Evolutionary conservation across 2,797 vertebrate species (phyloP), one percentile per base, ranked within the genome.

Genomic region (Acanthornis magna): DNA sequence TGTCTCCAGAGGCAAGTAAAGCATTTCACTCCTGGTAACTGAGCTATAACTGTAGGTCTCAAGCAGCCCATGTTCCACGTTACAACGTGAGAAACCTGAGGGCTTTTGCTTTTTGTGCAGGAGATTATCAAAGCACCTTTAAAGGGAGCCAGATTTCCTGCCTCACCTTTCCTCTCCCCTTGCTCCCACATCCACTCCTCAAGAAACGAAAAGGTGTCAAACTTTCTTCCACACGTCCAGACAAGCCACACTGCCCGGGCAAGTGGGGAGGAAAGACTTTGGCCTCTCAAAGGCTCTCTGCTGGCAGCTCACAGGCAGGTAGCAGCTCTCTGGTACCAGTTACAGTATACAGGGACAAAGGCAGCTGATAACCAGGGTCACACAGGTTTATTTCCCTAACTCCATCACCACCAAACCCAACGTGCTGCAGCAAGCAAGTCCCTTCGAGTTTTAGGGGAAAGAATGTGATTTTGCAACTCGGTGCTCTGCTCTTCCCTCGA

Each of bases 11-110:
- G 95, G 78, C 72, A 14, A 21, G 76, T 93, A 90, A 96, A 96
- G 75, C 65, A 70, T 88, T 92, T 97, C 95, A 83, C 82, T 97
- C 93, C 92, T 92, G 91, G 91, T 95, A 96, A 85, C 93, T 58
- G 90, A 95, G 87, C 89, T 93, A 7, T 77, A 88, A 95, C 79
- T 71, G 72, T 19, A 70, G 85, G 82, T 85, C 88, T 89, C 71
- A 48, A 71, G 63, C 88, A 84, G 53, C 51, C 80, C 71, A 29
- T 65, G 82, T 70, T 91, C 62, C 11, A 9, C 8, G 16, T 96
- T 91, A 87, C 62, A 66, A 79, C 12, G 92, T 78, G 85, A 83
- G 90, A 91, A 94, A 88, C 89, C 72, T 83, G 85, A 70, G 58
- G 88, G 57, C 81, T 94, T 67, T 74, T 10, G 21, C 34, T 81